phyloP scores from a whole-genome alignment of 53 echinoderm and acorn worm species.

The Luidia sarsii region DNA sequence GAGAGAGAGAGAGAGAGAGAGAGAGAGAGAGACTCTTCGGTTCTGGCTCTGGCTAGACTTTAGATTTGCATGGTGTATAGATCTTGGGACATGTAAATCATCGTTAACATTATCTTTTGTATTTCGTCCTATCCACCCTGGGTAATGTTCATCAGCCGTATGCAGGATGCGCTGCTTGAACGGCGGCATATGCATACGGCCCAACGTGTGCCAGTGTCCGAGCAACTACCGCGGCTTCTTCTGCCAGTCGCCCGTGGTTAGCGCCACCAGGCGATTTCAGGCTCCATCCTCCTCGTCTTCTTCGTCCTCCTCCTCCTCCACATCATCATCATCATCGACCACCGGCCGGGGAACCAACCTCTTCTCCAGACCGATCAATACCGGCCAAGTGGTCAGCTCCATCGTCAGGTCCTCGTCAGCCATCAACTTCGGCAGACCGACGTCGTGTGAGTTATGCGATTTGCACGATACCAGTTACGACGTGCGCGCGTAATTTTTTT shows the following conservation, averaged over 20 bases:
- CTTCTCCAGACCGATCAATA: neutral
- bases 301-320: too few species aligned
- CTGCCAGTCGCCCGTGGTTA: conserved; percentile 41
- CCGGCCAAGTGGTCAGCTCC: conserved; percentile 16
- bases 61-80: neutral
- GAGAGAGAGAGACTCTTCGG: too few species aligned
- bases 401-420: conserved; percentile 20
- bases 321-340: too few species aligned
- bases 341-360: neutral
- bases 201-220: conserved; percentile 50
- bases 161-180: conserved; percentile 50
- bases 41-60: too few species aligned
- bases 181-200: conserved; percentile 60
- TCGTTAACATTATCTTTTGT: neutral
- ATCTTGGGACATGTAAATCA: neutral
- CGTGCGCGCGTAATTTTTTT: too few species aligned
- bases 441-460: conserved; percentile 20
- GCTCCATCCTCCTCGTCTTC: conserved; percentile 19
- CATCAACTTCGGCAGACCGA: conserved; percentile 24
- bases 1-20: too few species aligned
- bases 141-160: conserved; percentile 52
- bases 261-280: conserved; percentile 8
- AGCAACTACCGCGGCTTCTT: conserved; percentile 33
- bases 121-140: neutral
- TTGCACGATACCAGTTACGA: too few species aligned